Evolutionary conservation across 2,888 invertebrate genomes (phyloP), one percentile per base, ranked within the genome.

Genomic region (Drosophila stalkeri): DNA sequence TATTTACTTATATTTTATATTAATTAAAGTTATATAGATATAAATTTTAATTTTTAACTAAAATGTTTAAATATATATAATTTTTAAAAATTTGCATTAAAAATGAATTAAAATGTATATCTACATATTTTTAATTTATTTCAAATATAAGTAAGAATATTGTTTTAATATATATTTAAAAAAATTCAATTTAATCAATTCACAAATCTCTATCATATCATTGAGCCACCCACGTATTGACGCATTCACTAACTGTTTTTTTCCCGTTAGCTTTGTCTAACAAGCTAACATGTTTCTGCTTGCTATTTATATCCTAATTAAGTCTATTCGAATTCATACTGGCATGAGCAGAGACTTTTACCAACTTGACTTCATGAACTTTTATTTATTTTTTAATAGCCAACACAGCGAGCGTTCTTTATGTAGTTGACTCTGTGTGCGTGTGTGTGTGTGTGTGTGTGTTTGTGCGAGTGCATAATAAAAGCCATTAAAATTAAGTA

Each of bases 401-500:
- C 43, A 64, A 41, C 63, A 57, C 18, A 51, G 78, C 46, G 60
- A 66, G 52, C 56, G 52, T 66, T 70, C 63, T 72, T 80, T 70
- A 81, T 64, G 18, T 14, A n/a, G 16, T 33, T 35, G 20, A 7
- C 5, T 55, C 9, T 54, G n/a, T 65, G 79, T 71, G 43, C 65
- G 67, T 59, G 61, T 37, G 44, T 52, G 55, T 16, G 27, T 16
- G 16, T 62, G 59, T 61, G 27, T 59, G 52, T 64, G 62, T 59
- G 55, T 60, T 33, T 62, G 60, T 60, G 64, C 54, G 79, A 62
- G 64, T 72, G 80, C 74, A 81, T 67, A 76, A 80, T 80, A 81
- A 83, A 83, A 63, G 74, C 75, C 84, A 80, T 81, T 80, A 81
- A 80, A 80, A 81, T 86, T 86, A 82, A 81, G 80, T 84, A 81